These are phyloP conservation scores for Diachasma alloeum DNA, from an alignment of 1,140 invertebrate species.

Conservation along the genomic window DNA sequence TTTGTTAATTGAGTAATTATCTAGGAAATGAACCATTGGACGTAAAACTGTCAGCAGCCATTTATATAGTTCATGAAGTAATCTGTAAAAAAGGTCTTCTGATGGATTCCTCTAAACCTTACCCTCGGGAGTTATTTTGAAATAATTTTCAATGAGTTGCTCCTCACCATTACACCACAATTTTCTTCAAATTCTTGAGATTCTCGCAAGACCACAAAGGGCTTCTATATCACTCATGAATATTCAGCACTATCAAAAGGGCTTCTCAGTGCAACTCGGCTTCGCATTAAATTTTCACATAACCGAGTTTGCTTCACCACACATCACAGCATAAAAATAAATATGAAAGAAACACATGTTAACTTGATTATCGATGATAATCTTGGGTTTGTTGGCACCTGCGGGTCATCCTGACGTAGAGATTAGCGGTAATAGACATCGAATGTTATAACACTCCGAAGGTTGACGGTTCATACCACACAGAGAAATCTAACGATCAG, in stretches of 20 bases:
- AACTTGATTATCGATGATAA: conserved; percentile 53
- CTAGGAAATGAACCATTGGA: too few relatives aligned
- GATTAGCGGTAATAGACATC: not conserved
- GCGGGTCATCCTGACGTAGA: conserved; percentile 43
- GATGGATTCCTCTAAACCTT: too few relatives aligned
- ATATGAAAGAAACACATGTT: conserved; percentile 59
- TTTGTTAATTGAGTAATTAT: too few relatives aligned
- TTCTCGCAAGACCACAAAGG: conserved; percentile 43
- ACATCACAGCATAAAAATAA: conserved; percentile 36
- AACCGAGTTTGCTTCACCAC: conserved; percentile 50
- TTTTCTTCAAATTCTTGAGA: not conserved
- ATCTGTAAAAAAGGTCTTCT: too few relatives aligned
- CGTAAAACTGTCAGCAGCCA: too few relatives aligned
- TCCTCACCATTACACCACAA: not conserved
- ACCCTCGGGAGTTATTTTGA: too few relatives aligned
- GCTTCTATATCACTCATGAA: conserved; percentile 58
- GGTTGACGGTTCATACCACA: not conserved
- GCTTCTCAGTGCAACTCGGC: conserved; percentile 44
- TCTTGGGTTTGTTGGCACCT: conserved; percentile 45
- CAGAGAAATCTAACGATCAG: too few relatives aligned
- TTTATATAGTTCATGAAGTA: too few relatives aligned
- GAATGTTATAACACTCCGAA: not conserved
- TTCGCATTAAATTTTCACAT: conserved; percentile 52
- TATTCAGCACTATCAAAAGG: conserved; percentile 56
- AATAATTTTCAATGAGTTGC: not conserved